Conservation (phyloP, 2,888 invertebrate genomes). For the Auanema freiburgensis region DNA sequence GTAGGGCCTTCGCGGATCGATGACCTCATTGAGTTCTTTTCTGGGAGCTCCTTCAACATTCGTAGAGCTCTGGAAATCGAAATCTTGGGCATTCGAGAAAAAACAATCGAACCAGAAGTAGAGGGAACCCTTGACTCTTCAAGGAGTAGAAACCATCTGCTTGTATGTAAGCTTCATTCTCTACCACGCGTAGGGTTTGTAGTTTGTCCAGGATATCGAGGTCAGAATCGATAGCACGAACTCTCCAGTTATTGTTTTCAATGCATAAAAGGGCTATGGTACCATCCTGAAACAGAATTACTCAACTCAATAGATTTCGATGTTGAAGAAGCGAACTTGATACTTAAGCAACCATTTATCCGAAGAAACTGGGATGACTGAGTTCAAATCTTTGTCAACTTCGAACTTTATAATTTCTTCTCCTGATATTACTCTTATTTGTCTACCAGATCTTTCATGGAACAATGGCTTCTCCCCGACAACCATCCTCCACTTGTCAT, state of each 20-base stretch:
- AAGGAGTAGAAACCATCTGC: slow-evolving; percentile 22
- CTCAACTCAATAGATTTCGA: not conserved
- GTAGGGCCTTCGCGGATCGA: slow-evolving; percentile 28
- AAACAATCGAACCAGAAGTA: slow-evolving; percentile 5
- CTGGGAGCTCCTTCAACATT: slow-evolving; percentile 14
- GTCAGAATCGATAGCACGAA: not conserved
- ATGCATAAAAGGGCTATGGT: slow-evolving; percentile 4
- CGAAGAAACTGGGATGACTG: slow-evolving; percentile 26
- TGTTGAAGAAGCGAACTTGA: slow-evolving; percentile 11
- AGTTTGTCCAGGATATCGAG: slow-evolving; percentile 4
- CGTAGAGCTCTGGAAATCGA: not conserved
- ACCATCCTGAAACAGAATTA: slow-evolving; percentile 7
- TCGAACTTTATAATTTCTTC: slow-evolving; percentile 12
- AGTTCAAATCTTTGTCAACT: slow-evolving; percentile 20
- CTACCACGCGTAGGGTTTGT: not conserved
- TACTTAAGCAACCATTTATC: slow-evolving; percentile 26
- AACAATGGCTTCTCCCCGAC: slow-evolving; percentile 18
- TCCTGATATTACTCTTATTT: slow-evolving; percentile 13
- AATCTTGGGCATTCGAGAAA: not conserved
- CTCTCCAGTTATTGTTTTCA: slow-evolving; percentile 9
- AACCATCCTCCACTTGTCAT: slow-evolving; percentile 31
- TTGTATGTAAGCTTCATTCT: slow-evolving; percentile 4
- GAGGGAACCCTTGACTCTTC: slow-evolving; percentile 21
- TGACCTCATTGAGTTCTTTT: not conserved
- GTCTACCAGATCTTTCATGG: slow-evolving; percentile 23